Evolutionary conservation across 2,888 invertebrate species (phyloP), one percentile per base, ranked within the genome.

Genomic region (Pediacus dermestoides): DNA sequence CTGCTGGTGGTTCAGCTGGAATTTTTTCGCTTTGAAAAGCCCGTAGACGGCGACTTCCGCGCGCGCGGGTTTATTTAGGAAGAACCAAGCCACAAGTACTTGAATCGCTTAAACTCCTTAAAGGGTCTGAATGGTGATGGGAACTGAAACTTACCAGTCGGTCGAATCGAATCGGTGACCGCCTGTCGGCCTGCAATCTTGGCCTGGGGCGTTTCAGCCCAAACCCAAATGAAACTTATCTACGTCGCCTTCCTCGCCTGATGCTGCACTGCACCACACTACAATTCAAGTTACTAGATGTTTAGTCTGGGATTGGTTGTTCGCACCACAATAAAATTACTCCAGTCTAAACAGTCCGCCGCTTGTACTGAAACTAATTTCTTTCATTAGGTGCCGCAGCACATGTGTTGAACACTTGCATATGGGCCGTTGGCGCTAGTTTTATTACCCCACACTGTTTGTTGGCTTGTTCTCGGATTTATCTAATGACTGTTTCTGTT

Each of bases 401-500:
- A 53, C 55, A 55, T 55, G 50, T 55, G 55, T 46, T 49, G 43
- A 46, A 53, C 55, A 55, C 52, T 55, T 52, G 52, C 39, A 35
- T 12, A 9, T 23, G 7, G 25, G 10, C n/a, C n/a, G 10, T 9
- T 23, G n/a, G n/a, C n/a, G n/a, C n/a, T n/a, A n/a, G n/a, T n/a
- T n/a, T n/a, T n/a, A n/a, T n/a, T n/a, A n/a, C n/a, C n/a, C n/a
- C n/a, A n/a, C n/a, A n/a, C n/a, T n/a, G n/a, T n/a, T n/a, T n/a
- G n/a, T n/a, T n/a, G n/a, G n/a, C n/a, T n/a, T n/a, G n/a, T n/a
- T n/a, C n/a, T n/a, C n/a, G n/a, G n/a, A n/a, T n/a, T n/a, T n/a
- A n/a, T n/a, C n/a, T n/a, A n/a, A n/a, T n/a, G n/a, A n/a, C n/a
- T n/a, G n/a, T n/a, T n/a, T n/a, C n/a, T n/a, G n/a, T n/a, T n/a